phyloP scores from a whole-genome alignment of 2,888 invertebrate genomes.

The Hyalella azteca region DNA sequence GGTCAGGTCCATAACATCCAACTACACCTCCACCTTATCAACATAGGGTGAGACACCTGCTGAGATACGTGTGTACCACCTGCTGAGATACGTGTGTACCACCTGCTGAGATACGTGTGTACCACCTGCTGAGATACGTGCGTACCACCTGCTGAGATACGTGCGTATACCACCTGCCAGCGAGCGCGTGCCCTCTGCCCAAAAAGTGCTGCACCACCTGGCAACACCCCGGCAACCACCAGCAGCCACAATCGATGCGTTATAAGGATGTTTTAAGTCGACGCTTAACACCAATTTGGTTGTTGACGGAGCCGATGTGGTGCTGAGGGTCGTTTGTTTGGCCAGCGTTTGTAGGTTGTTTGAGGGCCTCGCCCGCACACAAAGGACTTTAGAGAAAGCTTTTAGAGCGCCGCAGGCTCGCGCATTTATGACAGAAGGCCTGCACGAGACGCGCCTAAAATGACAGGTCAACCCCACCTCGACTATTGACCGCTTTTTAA shows the following conservation, averaged over 20 bases:
- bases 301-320: constrained; percentile 17
- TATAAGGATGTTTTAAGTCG: constrained; percentile 2
- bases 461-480: not conserved
- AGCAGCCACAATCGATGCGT: not conserved
- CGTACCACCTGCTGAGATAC: too few relatives aligned
- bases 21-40: too few relatives aligned
- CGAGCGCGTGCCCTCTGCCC: not conserved
- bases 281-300: not conserved
- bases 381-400: constrained; percentile 28
- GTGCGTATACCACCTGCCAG: not conserved
- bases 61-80: too few relatives aligned
- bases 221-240: not conserved
- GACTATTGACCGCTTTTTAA: too few relatives aligned
- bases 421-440: not conserved
- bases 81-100: too few relatives aligned
- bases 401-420: not conserved
- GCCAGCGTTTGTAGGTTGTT: constrained; percentile 25
- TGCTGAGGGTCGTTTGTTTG: constrained; percentile 21
- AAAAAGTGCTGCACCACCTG: not conserved
- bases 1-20: too few relatives aligned
- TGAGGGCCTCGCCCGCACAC: not conserved
- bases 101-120: too few relatives aligned
- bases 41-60: too few relatives aligned
- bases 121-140: too few relatives aligned
- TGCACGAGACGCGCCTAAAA: not conserved